phyloP scores from a whole-genome alignment of 1,140 invertebrate genomes.

The Battus philenor region DNA sequence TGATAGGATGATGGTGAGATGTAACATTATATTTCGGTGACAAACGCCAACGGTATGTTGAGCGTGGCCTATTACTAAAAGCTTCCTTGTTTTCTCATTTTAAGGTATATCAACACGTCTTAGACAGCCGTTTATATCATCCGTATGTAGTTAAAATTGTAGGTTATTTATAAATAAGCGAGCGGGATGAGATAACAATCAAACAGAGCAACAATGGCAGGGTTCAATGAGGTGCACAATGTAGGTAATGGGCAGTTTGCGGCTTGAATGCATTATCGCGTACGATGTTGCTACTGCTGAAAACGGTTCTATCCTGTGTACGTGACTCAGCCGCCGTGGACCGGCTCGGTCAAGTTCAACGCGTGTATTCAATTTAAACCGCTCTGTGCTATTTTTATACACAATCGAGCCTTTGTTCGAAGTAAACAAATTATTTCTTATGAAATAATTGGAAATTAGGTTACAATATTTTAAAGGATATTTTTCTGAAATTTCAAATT shows the following conservation, averaged over 20 bases:
- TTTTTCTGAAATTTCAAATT: too few relatives aligned
- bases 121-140: too few relatives aligned
- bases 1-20: too few relatives aligned
- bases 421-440: not conserved
- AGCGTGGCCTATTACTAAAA: too few relatives aligned
- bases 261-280: constrained; percentile 14
- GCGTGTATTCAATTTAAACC: constrained; percentile 11
- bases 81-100: too few relatives aligned
- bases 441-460: not conserved
- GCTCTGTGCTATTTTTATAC: not conserved
- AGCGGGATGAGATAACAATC: constrained; percentile 8
- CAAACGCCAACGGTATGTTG: too few relatives aligned
- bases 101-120: too few relatives aligned
- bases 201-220: constrained; percentile 12
- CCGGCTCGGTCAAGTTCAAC: constrained; percentile 10
- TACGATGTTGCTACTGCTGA: constrained; percentile 3
- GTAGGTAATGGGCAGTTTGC: constrained; percentile 13
- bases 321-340: constrained; percentile 7
- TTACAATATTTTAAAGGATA: too few relatives aligned
- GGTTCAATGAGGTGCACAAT: constrained; percentile 12
- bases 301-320: constrained; percentile 13
- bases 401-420: constrained; percentile 12
- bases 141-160: too few relatives aligned
- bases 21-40: too few relatives aligned
- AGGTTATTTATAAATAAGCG: constrained; percentile 8